A percentile compares a stretch with the other conserved stretches of the same genome.
phyloP scores from a whole-genome alignment of 92 coral and sea anemone genomes.

The Epizoanthus scotinus region DNA sequence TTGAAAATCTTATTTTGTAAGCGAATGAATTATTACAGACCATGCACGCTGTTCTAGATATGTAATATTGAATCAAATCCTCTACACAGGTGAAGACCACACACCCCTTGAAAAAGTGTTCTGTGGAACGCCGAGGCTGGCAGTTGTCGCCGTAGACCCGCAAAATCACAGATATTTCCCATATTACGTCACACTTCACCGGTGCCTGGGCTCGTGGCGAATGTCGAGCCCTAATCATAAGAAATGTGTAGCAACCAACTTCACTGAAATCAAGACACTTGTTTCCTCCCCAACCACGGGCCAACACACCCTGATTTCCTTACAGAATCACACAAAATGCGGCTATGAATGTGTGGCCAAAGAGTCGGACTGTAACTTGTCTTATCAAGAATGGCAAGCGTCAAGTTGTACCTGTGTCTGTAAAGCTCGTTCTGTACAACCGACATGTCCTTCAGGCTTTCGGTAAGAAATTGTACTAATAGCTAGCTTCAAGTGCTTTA shows the following conservation, averaged over 20 bases:
- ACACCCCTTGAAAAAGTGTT: neutral
- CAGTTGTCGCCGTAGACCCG: constrained; percentile 16
- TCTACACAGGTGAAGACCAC: neutral
- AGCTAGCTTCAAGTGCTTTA: too few relatives aligned
- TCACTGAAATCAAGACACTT: neutral
- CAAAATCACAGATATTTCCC: neutral
- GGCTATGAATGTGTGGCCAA: constrained; percentile 7
- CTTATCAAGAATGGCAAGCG: neutral
- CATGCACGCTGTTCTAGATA: too few relatives aligned
- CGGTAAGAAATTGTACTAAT: neutral
- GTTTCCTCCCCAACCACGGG: neutral
- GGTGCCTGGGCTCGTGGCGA: neutral
- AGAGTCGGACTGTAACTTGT: constrained; percentile 1
- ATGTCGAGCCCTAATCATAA: neutral
- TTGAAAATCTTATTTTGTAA: too few relatives aligned
- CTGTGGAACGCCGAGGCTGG: neutral
- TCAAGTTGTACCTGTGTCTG: neutral
- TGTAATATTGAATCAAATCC: too few relatives aligned
- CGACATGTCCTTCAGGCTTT: neutral
- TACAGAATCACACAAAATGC: constrained; percentile 22
- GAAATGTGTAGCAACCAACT: constrained; percentile 15
- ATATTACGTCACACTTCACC: constrained; percentile 14
- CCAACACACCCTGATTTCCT: rapidly evolving
- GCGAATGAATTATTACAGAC: too few relatives aligned
- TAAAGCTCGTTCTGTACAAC: neutral